phyloP scores from a whole-genome alignment of 2,888 invertebrate species.

The Epirrhoe tristata region DNA sequence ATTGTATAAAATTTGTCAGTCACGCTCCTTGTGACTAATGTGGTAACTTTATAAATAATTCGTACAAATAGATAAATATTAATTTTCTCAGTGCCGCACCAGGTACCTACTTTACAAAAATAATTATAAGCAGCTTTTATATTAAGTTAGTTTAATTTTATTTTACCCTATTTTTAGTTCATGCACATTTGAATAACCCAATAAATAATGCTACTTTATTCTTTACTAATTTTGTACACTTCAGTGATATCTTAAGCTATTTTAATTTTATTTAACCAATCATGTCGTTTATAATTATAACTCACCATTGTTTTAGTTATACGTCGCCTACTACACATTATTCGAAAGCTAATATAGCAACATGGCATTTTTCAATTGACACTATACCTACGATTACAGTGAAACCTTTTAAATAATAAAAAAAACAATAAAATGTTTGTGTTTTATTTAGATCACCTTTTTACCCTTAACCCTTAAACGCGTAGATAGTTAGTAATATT shows the following conservation, averaged over 20 bases:
- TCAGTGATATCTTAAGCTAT: conserved; percentile 51
- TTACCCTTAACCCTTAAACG: no score
- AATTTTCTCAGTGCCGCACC: conserved; percentile 49
- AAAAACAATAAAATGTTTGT: conserved; percentile 59
- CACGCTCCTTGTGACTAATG: conserved; percentile 20
- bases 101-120: conserved; percentile 55
- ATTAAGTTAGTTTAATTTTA: conserved; percentile 74
- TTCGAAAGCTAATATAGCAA: conserved; percentile 72
- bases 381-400: conserved; percentile 82
- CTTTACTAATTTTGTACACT: conserved; percentile 59
- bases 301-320: conserved; percentile 65
- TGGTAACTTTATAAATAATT: conserved; percentile 44
- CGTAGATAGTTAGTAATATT: no score
- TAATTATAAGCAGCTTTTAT: conserved; percentile 78
- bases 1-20: conserved; percentile 7
- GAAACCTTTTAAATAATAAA: conserved; percentile 80
- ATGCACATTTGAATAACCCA: conserved; percentile 74
- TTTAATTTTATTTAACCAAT: conserved; percentile 47
- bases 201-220: conserved; percentile 63
- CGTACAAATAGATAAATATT: conserved; percentile 42
- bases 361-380: conserved; percentile 75
- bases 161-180: conserved; percentile 70
- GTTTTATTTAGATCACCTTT: conserved; percentile 58
- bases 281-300: conserved; percentile 54
- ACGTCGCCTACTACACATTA: conserved; percentile 83